These are phyloP conservation scores for Strigamia maritima DNA, from an alignment of 2,888 invertebrate genomes.

Conservation along the genomic window DNA sequence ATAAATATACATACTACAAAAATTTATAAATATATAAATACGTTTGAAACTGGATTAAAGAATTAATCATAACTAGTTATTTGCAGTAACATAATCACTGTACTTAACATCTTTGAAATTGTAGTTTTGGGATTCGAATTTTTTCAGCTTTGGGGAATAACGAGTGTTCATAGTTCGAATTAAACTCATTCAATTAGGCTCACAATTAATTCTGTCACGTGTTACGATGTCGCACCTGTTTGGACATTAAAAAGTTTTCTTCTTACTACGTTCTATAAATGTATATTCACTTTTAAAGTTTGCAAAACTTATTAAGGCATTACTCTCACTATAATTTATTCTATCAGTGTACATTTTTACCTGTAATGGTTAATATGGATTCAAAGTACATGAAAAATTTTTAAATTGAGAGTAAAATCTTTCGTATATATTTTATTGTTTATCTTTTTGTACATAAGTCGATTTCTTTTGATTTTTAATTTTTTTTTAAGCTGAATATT, in stretches of 20 bases:
- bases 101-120: constrained; percentile 22
- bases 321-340: constrained; percentile 7
- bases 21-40: constrained; percentile 24
- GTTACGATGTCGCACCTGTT: constrained; percentile 8
- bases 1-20: constrained; percentile 16
- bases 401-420: constrained; percentile 2
- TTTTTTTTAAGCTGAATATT: neutral
- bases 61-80: constrained; percentile 15
- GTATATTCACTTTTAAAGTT: neutral
- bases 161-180: constrained; percentile 20
- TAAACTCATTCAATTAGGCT: constrained; percentile 24
- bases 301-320: neutral
- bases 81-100: constrained; percentile 19
- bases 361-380: neutral
- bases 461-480: neutral
- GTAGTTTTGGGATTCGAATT: constrained; percentile 5
- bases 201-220: neutral
- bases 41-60: neutral
- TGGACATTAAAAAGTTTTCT: neutral
- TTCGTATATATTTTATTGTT: neutral
- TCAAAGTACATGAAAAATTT: neutral
- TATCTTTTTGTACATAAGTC: neutral
- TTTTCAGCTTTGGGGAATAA: neutral
- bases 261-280: neutral
- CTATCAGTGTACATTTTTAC: neutral